phyloP scores from a whole-genome alignment of 92 coral and sea anemone genomes.

The Epizoanthus stellaris region DNA sequence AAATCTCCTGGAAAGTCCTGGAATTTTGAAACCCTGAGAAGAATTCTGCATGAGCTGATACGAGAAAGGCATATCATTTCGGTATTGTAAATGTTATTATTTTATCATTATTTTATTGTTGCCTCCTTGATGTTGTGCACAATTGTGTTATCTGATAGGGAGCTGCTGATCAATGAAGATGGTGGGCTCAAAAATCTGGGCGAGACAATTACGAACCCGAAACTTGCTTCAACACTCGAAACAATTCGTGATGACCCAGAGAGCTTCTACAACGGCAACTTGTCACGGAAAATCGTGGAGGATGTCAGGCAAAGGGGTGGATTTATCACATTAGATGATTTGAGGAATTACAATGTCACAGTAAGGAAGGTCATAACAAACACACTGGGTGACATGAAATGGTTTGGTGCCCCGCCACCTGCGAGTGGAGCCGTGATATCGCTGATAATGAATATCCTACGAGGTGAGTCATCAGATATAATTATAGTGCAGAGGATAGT shows the following conservation, averaged over 20 bases:
- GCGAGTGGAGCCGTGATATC: slow-evolving; percentile 87
- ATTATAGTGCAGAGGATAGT: not conserved
- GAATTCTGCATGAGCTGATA: too few species aligned
- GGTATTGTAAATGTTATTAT: too few species aligned
- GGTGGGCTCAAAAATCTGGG: slow-evolving; percentile 65
- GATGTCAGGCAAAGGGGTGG: slow-evolving; percentile 79
- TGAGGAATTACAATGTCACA: slow-evolving; percentile 65
- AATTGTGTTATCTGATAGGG: slow-evolving; percentile 41
- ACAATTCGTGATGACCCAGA: slow-evolving; percentile 72
- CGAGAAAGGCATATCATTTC: too few species aligned
- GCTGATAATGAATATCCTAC: slow-evolving; percentile 79
- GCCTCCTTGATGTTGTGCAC: too few species aligned
- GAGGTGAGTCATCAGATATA: slow-evolving; percentile 59
- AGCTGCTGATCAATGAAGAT: slow-evolving; percentile 60
- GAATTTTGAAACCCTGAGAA: too few species aligned
- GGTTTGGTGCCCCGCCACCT: slow-evolving; percentile 85
- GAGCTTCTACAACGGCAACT: slow-evolving; percentile 71
- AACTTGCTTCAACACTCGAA: slow-evolving; percentile 74
- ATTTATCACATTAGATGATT: slow-evolving; percentile 67
- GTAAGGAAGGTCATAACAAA: slow-evolving; percentile 56
- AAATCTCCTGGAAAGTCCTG: too few species aligned
- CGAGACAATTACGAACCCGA: slow-evolving; percentile 73
- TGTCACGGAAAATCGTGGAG: slow-evolving; percentile 69
- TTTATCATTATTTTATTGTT: too few species aligned
- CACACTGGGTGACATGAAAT: slow-evolving; percentile 50